These are phyloP conservation scores for Steatocranus sp. DNA, from an alignment of 2,797 vertebrate species.

Conservation along the genomic window DNA sequence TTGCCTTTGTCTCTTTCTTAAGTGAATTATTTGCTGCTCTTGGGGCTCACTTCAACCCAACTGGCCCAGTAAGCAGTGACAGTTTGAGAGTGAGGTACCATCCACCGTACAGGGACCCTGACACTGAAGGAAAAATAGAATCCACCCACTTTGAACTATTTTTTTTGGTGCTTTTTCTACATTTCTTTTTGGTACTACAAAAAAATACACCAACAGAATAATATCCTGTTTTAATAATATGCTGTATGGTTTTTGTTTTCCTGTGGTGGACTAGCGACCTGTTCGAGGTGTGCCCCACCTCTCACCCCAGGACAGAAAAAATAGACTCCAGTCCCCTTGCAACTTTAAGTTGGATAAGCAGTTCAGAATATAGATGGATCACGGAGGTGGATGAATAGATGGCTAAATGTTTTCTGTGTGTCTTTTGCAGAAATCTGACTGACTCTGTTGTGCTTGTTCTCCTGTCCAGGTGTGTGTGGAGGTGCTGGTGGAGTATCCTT, in stretches of 20 bases:
- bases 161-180: not conserved
- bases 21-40: not conserved
- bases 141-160: not conserved
- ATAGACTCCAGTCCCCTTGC: not conserved
- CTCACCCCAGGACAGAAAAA: not conserved
- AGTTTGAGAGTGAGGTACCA: not conserved
- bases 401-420: not conserved
- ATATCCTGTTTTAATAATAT: too few relatives aligned
- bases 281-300: not conserved
- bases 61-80: not conserved
- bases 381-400: not conserved
- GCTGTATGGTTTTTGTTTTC: not conserved
- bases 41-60: not conserved
- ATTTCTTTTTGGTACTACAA: too few relatives aligned
- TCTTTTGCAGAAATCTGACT: not conserved
- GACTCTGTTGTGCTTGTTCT: conserved; percentile 13
- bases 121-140: not conserved
- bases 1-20: not conserved
- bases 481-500: conserved; percentile 97
- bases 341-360: not conserved
- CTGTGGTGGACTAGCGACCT: not conserved
- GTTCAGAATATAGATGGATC: not conserved
- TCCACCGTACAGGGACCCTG: not conserved
- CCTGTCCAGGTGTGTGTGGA: conserved; percentile 92
- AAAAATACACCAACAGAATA: too few relatives aligned